Conservation (phyloP, 1,140 invertebrate genomes). For the Sarcophaga peregrina region DNA sequence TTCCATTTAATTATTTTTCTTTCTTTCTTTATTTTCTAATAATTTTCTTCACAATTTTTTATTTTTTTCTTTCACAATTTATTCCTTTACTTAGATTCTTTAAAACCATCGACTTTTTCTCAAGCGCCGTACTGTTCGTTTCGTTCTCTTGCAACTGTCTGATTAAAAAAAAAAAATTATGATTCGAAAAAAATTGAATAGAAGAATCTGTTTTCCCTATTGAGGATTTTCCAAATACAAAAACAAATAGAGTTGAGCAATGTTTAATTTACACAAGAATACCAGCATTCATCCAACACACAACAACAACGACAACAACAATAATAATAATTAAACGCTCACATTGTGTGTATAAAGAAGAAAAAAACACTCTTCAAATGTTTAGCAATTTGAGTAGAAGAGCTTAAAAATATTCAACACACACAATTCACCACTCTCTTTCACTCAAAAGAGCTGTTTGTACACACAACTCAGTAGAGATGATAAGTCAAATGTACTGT, state of each 20-base stretch:
- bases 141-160: slow-evolving; percentile 29
- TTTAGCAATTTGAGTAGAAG: too few relatives aligned
- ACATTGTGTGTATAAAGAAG: too few relatives aligned
- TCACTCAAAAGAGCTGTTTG: too few relatives aligned
- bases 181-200: background rate
- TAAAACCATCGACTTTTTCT: background rate
- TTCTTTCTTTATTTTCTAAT: background rate
- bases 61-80: background rate
- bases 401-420: too few relatives aligned
- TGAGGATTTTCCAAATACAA: slow-evolving; percentile 1
- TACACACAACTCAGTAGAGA: too few relatives aligned
- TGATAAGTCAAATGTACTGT: too few relatives aligned
- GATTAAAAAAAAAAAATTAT: background rate
- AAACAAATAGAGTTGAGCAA: background rate
- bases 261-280: too few relatives aligned
- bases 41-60: background rate
- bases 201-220: background rate
- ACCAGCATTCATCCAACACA: too few relatives aligned
- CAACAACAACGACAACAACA: background rate
- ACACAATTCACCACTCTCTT: too few relatives aligned
- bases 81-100: background rate
- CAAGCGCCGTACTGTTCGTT: background rate
- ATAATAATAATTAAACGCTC: background rate
- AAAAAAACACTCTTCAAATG: too few relatives aligned
- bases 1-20: slow-evolving; percentile 16